phyloP scores from a whole-genome alignment of 2,797 vertebrate genomes.

The Labeo calbasu region DNA sequence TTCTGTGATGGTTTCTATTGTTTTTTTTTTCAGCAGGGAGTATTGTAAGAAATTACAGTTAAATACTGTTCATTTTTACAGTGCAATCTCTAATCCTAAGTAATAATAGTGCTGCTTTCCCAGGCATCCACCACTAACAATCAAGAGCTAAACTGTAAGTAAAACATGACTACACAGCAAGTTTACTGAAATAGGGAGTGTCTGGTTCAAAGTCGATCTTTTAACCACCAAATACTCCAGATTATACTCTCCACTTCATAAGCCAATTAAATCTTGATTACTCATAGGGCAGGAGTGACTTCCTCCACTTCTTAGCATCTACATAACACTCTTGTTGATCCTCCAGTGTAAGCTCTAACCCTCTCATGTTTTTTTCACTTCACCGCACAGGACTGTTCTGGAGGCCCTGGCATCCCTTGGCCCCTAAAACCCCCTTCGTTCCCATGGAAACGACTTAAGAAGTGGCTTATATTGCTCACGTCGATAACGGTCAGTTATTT shows the following conservation, averaged over 20 bases:
- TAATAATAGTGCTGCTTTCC: not conserved
- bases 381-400: conserved; percentile 47
- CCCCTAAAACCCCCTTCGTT: conserved; percentile 53
- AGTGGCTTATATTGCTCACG: conserved; percentile 58
- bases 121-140: not conserved
- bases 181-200: conserved; percentile 1
- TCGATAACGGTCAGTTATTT: conserved; percentile 62
- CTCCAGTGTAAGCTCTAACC: conserved; percentile 38
- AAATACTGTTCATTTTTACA: not conserved
- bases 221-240: not conserved
- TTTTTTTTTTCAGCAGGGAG: no score
- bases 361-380: conserved; percentile 39
- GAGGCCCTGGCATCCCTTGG: conserved; percentile 47
- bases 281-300: conserved; percentile 27
- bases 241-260: conserved; percentile 28
- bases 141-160: not conserved
- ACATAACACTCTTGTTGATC: conserved; percentile 33
- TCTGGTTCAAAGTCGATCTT: conserved; percentile 23
- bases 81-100: not conserved
- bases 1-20: no score
- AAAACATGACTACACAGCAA: not conserved
- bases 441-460: conserved; percentile 67
- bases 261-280: conserved; percentile 47
- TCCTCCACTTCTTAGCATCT: conserved; percentile 19
- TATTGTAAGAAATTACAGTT: not conserved